Evolutionary conservation across 2,888 invertebrate genomes (phyloP).

Genomic region (Aradus depressus): DNA sequence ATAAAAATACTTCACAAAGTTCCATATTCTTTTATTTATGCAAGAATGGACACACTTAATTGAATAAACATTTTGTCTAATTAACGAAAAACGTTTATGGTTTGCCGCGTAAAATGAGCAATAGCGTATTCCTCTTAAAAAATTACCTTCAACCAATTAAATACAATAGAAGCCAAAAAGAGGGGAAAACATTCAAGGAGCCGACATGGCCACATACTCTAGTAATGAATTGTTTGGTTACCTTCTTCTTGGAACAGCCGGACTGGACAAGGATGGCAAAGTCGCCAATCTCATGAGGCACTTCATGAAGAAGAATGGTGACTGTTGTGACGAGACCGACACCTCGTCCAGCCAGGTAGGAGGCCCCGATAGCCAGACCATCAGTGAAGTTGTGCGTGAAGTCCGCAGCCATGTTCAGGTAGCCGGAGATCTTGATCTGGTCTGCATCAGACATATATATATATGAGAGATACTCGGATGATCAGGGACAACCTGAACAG

Average conservation of each 20-base stretch:
- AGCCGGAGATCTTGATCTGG: constrained; percentile 73
- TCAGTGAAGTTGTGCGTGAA: constrained; percentile 99
- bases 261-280: constrained; percentile 97
- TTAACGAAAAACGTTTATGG: no score
- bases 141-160: no score
- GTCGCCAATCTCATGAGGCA: constrained; percentile 99
- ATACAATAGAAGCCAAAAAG: no score
- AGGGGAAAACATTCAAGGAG: no score
- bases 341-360: constrained; percentile 81
- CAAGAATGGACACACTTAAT: no score
- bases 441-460: constrained; percentile 30
- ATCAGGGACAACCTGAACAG: neutral
- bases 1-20: no score
- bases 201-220: no score
- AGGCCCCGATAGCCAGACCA: constrained; percentile 96
- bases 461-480: neutral
- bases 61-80: no score
- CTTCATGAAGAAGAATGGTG: constrained; percentile 93
- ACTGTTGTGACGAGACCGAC: constrained; percentile 84
- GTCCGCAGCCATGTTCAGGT: constrained; percentile 94
- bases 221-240: no score
- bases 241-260: constrained; percentile 82
- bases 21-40: no score
- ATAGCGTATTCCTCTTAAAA: no score
- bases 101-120: no score